Conservation (phyloP, 2,888 invertebrate genomes). For the Teinopalpus imperialis region DNA sequence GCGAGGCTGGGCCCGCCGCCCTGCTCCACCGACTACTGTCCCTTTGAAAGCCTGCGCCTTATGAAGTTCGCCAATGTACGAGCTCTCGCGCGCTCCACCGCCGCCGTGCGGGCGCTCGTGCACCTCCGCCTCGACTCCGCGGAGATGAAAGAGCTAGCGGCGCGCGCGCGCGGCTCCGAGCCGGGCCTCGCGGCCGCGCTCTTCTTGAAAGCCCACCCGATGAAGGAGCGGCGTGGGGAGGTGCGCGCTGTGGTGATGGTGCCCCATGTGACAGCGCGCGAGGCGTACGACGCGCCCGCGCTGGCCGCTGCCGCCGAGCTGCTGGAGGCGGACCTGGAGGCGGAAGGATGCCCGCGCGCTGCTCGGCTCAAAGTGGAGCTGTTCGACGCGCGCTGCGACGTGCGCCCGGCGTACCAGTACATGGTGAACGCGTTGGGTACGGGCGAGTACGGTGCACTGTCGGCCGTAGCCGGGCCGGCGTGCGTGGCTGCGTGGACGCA, state of each 20-base stretch:
- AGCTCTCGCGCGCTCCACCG: slow-evolving; percentile 46
- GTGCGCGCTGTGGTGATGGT: slow-evolving; percentile 52
- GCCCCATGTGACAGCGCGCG: slow-evolving; percentile 40
- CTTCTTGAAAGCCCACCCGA: slow-evolving; percentile 39
- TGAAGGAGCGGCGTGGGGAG: slow-evolving; percentile 36
- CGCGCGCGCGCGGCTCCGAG: slow-evolving; percentile 32
- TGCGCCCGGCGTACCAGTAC: slow-evolving; percentile 54
- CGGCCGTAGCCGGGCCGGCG: slow-evolving; percentile 62
- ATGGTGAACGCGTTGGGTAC: slow-evolving; percentile 55
- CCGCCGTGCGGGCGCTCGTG: slow-evolving; percentile 48
- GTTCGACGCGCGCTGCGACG: slow-evolving; percentile 58
- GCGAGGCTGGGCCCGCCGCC: slow-evolving; percentile 53
- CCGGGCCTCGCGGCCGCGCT: slow-evolving; percentile 39
- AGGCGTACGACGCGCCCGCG: slow-evolving; percentile 43
- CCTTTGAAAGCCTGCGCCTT: slow-evolving; percentile 61
- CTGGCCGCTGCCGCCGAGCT: slow-evolving; percentile 55
- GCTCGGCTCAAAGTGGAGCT: slow-evolving; percentile 51
- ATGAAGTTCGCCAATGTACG: slow-evolving; percentile 55
- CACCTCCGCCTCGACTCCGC: slow-evolving; percentile 40
- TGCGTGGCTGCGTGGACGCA: slow-evolving; percentile 62
- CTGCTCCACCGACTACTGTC: slow-evolving; percentile 45
- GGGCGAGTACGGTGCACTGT: slow-evolving; percentile 55
- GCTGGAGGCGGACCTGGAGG: slow-evolving; percentile 47
- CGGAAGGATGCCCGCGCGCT: slow-evolving; percentile 9
- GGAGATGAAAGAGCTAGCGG: slow-evolving; percentile 42